Evolutionary conservation across 2,797 vertebrate genomes (phyloP).

Genomic region (Myotis planiceps): DNA sequence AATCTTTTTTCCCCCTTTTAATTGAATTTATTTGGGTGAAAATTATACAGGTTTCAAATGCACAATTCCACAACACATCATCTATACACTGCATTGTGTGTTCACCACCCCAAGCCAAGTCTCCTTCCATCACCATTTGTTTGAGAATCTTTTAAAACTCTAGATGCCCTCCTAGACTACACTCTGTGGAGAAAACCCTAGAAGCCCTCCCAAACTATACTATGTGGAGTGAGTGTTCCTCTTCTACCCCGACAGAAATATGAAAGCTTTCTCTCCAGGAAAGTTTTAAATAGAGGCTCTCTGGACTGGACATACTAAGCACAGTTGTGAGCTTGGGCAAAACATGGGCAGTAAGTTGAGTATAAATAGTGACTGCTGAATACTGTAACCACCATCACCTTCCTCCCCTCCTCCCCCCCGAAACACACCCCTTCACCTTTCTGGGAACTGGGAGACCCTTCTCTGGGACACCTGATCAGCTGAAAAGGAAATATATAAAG

Average conservation of each 20-base stretch:
- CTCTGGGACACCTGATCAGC: background rate
- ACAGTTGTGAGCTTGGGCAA: background rate
- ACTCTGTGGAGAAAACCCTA: background rate
- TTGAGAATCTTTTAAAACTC: background rate
- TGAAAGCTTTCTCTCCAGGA: background rate
- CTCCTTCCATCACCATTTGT: background rate
- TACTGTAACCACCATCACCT: too few relatives aligned
- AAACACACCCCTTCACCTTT: too few relatives aligned
- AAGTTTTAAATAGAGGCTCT: background rate
- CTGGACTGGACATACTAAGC: background rate
- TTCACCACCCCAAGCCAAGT: background rate
- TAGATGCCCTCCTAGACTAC: background rate
- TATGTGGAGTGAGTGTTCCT: background rate
- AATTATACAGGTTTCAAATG: background rate
- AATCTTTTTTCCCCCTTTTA: background rate
- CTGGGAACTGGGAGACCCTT: background rate
- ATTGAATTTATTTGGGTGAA: background rate
- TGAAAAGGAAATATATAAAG: background rate
- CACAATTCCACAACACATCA: background rate
- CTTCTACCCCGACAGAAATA: background rate
- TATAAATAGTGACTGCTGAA: background rate
- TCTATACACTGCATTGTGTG: background rate
- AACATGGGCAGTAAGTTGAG: background rate
- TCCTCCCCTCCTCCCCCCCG: rapidly evolving
- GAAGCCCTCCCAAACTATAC: background rate